Conservation (phyloP, 1,140 invertebrate genomes). For the Drosophila cardini region DNA sequence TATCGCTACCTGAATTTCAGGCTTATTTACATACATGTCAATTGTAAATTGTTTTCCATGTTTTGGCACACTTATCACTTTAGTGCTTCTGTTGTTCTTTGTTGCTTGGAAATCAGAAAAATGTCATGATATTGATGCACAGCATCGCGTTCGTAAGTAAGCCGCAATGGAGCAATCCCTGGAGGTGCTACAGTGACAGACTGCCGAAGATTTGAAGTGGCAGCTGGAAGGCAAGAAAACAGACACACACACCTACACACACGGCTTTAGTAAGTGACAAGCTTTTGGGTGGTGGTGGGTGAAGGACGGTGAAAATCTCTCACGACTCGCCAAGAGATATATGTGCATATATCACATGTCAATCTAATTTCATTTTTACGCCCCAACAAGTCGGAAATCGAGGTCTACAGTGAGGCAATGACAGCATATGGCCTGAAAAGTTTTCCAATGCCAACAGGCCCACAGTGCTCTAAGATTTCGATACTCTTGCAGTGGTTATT, state of each 20-base stretch:
- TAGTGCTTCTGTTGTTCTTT: conserved; percentile 37
- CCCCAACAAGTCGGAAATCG: conserved; percentile 59
- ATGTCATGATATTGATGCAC: conserved; percentile 72
- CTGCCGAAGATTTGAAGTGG: conserved; percentile 63
- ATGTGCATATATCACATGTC: conserved; percentile 78
- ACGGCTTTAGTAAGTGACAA: neutral
- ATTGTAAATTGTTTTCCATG: conserved; percentile 81
- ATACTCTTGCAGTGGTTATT: too few relatives aligned
- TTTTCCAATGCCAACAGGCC: conserved; percentile 21
- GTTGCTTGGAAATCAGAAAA: conserved; percentile 68
- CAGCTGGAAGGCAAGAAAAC: conserved; percentile 9
- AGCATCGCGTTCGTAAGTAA: conserved; percentile 38
- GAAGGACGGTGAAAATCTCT: conserved; percentile 32
- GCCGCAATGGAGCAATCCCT: conserved; percentile 41
- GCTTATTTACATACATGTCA: conserved; percentile 81
- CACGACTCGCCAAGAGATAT: conserved; percentile 29
- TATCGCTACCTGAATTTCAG: neutral
- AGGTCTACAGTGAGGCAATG: conserved; percentile 40
- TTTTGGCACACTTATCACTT: conserved; percentile 63
- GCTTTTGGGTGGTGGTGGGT: neutral
- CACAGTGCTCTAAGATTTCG: conserved; percentile 44
- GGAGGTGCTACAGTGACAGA: conserved; percentile 65
- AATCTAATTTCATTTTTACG: conserved; percentile 84
- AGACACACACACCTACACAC: neutral
- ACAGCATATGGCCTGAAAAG: conserved; percentile 39